Conservation (phyloP, 2,113 vertebrate genomes). For the Periophthalmus modestus region DNA sequence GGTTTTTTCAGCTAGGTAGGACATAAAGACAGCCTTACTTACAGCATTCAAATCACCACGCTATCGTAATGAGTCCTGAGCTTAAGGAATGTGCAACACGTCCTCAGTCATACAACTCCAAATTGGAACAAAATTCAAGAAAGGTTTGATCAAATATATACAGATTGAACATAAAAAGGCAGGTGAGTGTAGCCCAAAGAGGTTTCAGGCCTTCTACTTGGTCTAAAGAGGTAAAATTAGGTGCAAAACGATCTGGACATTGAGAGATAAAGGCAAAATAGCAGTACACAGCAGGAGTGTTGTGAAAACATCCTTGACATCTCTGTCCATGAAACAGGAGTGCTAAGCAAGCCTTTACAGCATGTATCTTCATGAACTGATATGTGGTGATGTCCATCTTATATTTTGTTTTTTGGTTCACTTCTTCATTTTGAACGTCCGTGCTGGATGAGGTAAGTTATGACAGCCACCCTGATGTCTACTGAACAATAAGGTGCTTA, state of each 20-base stretch:
- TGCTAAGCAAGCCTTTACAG: conserved; percentile 44
- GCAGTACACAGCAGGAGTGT: conserved; percentile 48
- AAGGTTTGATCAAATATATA: conserved; percentile 59
- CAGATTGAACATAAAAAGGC: conserved; percentile 35
- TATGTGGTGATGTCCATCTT: conserved; percentile 23
- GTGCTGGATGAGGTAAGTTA: conserved; percentile 63
- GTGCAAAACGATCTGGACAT: conserved; percentile 57
- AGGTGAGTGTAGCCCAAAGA: conserved; percentile 24
- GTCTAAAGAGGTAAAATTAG: conserved; percentile 62
- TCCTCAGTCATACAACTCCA: conserved; percentile 52
- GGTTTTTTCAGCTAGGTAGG: conserved; percentile 27
- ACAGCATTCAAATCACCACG: conserved; percentile 54
- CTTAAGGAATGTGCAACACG: conserved; percentile 78
- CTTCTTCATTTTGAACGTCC: conserved; percentile 37
- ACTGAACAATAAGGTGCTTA: conserved; percentile 73
- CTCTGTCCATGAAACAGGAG: conserved; percentile 40
- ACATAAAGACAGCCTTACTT: conserved; percentile 40
- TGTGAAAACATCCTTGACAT: conserved; percentile 53
- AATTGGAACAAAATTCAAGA: conserved; percentile 47
- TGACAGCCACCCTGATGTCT: conserved; percentile 57
- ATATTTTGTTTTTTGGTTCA: conserved; percentile 36
- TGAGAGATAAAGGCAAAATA: conserved; percentile 60
- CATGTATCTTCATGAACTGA: conserved; percentile 10
- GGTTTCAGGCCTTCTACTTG: conserved; percentile 20
- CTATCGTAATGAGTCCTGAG: conserved; percentile 72